Base-by-base conservation (phyloP, 2,113 vertebrate species). In the Procavia capensis region DNA sequence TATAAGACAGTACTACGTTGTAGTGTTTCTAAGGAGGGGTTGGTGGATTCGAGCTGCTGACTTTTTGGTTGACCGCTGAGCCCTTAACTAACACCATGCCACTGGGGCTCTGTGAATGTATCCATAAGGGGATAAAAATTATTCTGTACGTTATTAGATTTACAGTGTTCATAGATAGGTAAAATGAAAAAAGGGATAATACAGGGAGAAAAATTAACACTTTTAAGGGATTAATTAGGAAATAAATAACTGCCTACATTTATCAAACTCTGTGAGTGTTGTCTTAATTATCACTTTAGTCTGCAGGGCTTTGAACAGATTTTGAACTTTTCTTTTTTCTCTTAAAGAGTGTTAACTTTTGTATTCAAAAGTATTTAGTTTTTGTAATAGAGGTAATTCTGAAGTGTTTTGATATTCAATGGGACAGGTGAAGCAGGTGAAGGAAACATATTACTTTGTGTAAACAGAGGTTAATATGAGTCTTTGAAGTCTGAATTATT, bases 381-480 rank as follows among this genome's bases (percentile, higher is more conserved):
- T 43, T 81, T 90, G 47, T 59, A 89, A 82, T 64, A 70, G 74
- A 94, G 61, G 19, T 95, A 41, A 95, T 79, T 96, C 36, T 80
- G 63, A 95, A 89, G 61, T 57, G n/a, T 95, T 97, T 96, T 94
- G 2, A 5, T 95, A 29, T 96, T 86, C 85, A 89, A n/a, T n/a
- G n/a, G n/a, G n/a, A n/a, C n/a, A n/a, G n/a, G n/a, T n/a, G n/a
- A n/a, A n/a, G 16, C 41, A 82, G 93, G 96, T 34, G 88, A 96
- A 96, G 95, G 93, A 95, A 98, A 80, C 57, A n/a, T 85, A 59
- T 84, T 94, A 50, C 61, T 57, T 97, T 96, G 96, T 94, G 70
- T 97, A 97, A 97, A 96, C 47, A 95, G 36, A 87, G 25, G 59
- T 97, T 98, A 97, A 96, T 94, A 85, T 82, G 59, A 91, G 57